These are phyloP conservation scores for Anoplolepis gracilipes DNA, from an alignment of 1,140 invertebrate species.

Conservation along the genomic window DNA sequence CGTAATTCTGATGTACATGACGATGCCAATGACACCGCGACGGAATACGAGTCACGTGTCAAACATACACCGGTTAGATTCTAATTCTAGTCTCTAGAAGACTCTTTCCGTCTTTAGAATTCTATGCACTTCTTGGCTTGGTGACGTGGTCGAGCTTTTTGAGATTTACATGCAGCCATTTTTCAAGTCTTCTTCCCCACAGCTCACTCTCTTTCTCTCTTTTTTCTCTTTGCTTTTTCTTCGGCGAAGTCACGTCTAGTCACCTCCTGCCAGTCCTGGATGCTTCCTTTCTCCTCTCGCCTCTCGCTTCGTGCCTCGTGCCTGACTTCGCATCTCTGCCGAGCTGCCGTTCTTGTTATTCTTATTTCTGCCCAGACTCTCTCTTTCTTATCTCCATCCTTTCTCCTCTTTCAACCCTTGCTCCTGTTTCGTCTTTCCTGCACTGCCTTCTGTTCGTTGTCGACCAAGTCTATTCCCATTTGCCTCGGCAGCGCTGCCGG, in stretches of 20 bases:
- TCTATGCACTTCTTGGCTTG: constrained; percentile 43
- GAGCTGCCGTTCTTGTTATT: constrained; percentile 59
- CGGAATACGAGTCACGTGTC: constrained; percentile 43
- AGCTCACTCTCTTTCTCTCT: constrained; percentile 18
- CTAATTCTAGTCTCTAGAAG: constrained; percentile 14
- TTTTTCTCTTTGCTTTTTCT: constrained; percentile 38
- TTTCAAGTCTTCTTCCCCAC: constrained; percentile 68
- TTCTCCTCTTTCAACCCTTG: constrained; percentile 66
- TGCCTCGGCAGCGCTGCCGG: constrained; percentile 67
- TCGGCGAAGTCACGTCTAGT: constrained; percentile 70
- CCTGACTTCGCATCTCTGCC: constrained; percentile 45
- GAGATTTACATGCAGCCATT: constrained; percentile 68
- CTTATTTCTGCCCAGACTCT: constrained; percentile 63
- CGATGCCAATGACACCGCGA: constrained; percentile 10
- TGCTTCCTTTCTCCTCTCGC: constrained; percentile 62
- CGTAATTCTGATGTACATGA: background rate
- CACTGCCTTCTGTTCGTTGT: constrained; percentile 48
- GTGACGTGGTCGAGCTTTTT: constrained; percentile 28
- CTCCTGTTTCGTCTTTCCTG: constrained; percentile 68
- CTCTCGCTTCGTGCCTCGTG: too few species aligned
- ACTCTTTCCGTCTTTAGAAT: constrained; percentile 54
- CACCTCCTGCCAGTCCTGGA: constrained; percentile 63
- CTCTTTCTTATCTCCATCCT: constrained; percentile 58
- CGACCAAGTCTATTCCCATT: constrained; percentile 73
- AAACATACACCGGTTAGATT: background rate